phyloP scores from a whole-genome alignment of 2,113 vertebrate genomes.

The Thermophis baileyi region DNA sequence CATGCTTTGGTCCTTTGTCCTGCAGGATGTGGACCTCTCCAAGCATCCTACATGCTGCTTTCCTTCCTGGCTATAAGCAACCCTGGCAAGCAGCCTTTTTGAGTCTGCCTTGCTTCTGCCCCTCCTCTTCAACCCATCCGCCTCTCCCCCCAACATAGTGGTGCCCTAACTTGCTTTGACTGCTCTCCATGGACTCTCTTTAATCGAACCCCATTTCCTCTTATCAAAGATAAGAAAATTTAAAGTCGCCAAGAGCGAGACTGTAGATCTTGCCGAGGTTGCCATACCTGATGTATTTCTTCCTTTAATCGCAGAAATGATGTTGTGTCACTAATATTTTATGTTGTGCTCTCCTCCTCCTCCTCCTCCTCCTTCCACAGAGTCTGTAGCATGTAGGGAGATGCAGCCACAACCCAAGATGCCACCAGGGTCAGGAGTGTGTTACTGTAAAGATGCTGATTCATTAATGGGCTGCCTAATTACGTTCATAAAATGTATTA shows the following conservation, averaged over 20 bases:
- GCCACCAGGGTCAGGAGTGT: background rate
- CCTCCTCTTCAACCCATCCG: background rate
- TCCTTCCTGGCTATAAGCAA: background rate
- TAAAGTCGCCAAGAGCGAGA: constrained; percentile 2
- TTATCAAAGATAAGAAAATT: constrained; percentile 14
- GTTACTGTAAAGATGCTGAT: constrained; percentile 26
- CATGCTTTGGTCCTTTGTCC: background rate
- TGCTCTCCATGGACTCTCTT: background rate
- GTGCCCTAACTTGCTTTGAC: background rate
- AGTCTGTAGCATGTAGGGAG: background rate
- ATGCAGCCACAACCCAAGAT: background rate
- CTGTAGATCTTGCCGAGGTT: background rate
- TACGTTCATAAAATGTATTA: constrained; percentile 17
- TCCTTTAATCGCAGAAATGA: constrained; percentile 7
- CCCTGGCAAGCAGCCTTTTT: background rate
- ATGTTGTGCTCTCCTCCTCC: background rate
- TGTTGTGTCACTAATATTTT: constrained; percentile 20
- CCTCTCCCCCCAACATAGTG: background rate
- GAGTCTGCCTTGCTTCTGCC: background rate
- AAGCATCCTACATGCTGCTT: background rate
- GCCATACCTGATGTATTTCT: constrained; percentile 5
- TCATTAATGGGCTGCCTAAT: constrained; percentile 34
- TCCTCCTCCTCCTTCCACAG: background rate
- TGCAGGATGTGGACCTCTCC: background rate
- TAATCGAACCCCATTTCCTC: constrained; percentile 12